Percentiles rank a stretch among this genome's conserved stretches.
Evolutionary conservation across 2,888 invertebrate species (phyloP).

Genomic region (Hypolimnas misippus): DNA sequence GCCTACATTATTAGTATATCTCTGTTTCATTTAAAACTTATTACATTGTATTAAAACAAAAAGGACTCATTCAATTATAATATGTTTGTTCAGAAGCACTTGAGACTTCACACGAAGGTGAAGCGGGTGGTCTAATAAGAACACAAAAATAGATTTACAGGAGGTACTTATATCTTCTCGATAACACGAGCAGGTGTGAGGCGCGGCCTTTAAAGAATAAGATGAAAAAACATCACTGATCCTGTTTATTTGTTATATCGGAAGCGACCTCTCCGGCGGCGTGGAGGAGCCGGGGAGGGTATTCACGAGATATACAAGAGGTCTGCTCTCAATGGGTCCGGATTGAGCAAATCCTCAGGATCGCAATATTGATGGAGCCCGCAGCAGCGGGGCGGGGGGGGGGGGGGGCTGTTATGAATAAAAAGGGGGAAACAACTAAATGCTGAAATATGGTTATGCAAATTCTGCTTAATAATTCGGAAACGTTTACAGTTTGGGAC

Average conservation of each 20-base stretch:
- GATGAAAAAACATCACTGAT: not conserved
- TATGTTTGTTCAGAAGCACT: no score
- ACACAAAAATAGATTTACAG: no score
- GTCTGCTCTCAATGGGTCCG: constrained; percentile 13
- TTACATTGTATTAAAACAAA: no score
- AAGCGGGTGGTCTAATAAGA: no score
- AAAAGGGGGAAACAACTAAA: not conserved
- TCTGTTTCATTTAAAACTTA: no score
- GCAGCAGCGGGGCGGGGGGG: constrained; percentile 1
- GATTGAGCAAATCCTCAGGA: constrained; percentile 5
- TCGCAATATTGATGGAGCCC: constrained; percentile 13
- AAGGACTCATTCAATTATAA: no score
- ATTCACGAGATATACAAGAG: constrained; percentile 14
- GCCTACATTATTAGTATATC: no score
- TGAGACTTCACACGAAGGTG: no score
- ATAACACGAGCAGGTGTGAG: not conserved
- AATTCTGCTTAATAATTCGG: constrained; percentile 9
- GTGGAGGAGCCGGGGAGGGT: not conserved
- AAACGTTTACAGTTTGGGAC: not conserved
- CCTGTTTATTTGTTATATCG: constrained; percentile 7
- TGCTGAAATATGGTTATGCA: constrained; percentile 10
- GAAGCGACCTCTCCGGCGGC: not conserved
- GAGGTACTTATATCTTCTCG: no score
- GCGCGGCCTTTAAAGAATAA: not conserved
- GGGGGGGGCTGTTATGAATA: constrained; percentile 5